These are phyloP conservation scores for Patella caerulea DNA, from an alignment of 2,888 invertebrate genomes.

Conservation along the genomic window DNA sequence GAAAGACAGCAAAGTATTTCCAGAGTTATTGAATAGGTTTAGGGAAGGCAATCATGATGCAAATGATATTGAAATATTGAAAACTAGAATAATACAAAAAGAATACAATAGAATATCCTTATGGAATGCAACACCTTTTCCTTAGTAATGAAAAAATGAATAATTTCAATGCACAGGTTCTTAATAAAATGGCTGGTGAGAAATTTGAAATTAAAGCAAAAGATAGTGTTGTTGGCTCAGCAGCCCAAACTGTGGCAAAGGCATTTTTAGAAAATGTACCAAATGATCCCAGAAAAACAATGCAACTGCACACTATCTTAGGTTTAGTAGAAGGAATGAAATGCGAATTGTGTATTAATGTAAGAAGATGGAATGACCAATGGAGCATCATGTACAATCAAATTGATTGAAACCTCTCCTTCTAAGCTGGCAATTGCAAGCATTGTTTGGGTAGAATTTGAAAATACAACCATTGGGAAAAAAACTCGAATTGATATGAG, in stretches of 20 bases:
- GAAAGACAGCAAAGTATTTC: constrained; percentile 38
- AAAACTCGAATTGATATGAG: constrained; percentile 15
- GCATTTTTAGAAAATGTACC: constrained; percentile 23
- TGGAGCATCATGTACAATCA: constrained; percentile 38
- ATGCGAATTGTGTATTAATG: constrained; percentile 36
- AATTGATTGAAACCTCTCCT: constrained; percentile 20
- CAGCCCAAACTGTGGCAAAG: constrained; percentile 17
- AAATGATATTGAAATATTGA: constrained; percentile 33
- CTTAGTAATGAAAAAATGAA: constrained; percentile 36
- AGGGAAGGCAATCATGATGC: constrained; percentile 35
- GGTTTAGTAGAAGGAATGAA: constrained; percentile 22
- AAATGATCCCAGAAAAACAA: constrained; percentile 21
- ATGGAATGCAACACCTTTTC: constrained; percentile 32
- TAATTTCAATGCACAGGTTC: constrained; percentile 23
- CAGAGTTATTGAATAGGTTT: constrained; percentile 40
- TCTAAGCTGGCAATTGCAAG: constrained; percentile 15
- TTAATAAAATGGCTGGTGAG: constrained; percentile 14
- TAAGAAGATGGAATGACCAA: constrained; percentile 44
- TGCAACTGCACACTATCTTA: constrained; percentile 25
- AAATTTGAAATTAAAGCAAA: constrained; percentile 25
- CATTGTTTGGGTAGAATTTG: constrained; percentile 30
- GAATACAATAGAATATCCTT: constrained; percentile 25
- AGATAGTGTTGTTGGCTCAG: constrained; percentile 31
- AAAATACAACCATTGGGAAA: constrained; percentile 21
- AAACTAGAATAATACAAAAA: constrained; percentile 16